Base-by-base conservation (phyloP, 2,113 vertebrate genomes). In the Blennius ocellaris region DNA sequence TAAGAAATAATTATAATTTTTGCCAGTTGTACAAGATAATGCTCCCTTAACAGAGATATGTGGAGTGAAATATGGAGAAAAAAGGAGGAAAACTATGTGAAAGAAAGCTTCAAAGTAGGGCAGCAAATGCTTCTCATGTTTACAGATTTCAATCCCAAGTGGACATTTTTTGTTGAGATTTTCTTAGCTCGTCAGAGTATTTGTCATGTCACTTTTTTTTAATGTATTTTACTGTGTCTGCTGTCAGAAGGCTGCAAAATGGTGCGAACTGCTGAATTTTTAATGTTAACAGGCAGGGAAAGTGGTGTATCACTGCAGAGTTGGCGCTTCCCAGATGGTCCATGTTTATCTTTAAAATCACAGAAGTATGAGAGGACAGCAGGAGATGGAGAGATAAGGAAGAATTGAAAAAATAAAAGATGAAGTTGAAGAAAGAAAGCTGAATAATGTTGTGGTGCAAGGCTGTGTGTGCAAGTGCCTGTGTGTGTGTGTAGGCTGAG, bases 301-400 rank as follows among this genome's bases (percentile, higher is more conserved):
- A 60, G 45, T 60, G 48, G 8, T 8, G 52, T 40, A 70, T 54
- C 69, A 39, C 50, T 70, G 66, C 56, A 73, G 76, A 64, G 30
- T 51, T 49, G 7, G 59, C 45, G 62, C 47, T 39, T 54, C 66
- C 73, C 73, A 71, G 69, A 80, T 84, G 83, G 72, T 58, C 14
- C 38, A n/a, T 68, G 73, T 69, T 81, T 78, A 55, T 81, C 55
- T 65, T 51, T 71, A 64, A 72, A 57, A 81, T 82, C 69, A 47
- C 61, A 73, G 51, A 75, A 66, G 71, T 64, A 77, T 57, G 51
- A 70, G 52, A 67, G 64, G 65, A 75, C 30, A 49, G 49, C 12
- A 21, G 63, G 57, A 75, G 50, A 53, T 11, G 38, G 7, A 16
- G 45, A 47, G 48, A 76, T 75, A 17, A 79, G 70, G 50, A 51